phyloP scores from a whole-genome alignment of 1,140 invertebrate species.

The Drosophila mojavensis region DNA sequence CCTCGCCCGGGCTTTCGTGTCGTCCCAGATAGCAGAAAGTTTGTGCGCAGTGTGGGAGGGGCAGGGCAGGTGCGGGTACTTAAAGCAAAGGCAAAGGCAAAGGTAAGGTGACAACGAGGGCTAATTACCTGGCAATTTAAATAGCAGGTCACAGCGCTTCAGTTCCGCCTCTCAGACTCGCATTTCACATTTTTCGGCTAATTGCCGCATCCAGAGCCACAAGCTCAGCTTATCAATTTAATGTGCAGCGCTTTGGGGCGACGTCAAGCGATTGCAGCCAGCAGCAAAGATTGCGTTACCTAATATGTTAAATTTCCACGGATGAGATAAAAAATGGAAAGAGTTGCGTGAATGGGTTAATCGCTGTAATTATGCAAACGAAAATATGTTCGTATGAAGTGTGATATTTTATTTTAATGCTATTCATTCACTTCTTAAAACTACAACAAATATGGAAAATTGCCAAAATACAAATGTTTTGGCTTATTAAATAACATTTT shows the following conservation, averaged over 20 bases:
- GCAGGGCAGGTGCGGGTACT: neutral
- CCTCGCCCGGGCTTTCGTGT: conserved; percentile 1
- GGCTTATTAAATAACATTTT: too few relatives aligned
- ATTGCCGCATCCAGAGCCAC: conserved; percentile 43
- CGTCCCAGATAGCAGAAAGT: conserved; percentile 19
- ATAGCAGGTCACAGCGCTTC: conserved; percentile 29
- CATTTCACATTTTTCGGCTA: conserved; percentile 38
- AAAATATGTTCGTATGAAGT: too few relatives aligned
- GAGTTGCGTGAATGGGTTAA: too few relatives aligned
- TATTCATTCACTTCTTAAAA: too few relatives aligned
- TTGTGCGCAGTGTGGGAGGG: neutral
- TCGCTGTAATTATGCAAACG: too few relatives aligned
- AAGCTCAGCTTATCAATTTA: conserved; percentile 61
- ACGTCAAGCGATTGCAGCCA: neutral
- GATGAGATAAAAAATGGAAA: too few relatives aligned
- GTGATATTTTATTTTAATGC: too few relatives aligned
- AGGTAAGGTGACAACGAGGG: conserved; percentile 38
- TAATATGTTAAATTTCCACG: too few relatives aligned
- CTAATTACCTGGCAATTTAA: conserved; percentile 53
- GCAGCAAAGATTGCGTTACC: neutral
- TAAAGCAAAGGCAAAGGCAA: neutral
- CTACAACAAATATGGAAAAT: too few relatives aligned
- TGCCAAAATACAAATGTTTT: too few relatives aligned
- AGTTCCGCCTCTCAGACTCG: neutral
- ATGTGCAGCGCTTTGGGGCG: conserved; percentile 28